Evolutionary conservation across 2,888 invertebrate species (phyloP), one percentile per base, ranked within the genome.

Genomic region (Trissolcus japonicus): DNA sequence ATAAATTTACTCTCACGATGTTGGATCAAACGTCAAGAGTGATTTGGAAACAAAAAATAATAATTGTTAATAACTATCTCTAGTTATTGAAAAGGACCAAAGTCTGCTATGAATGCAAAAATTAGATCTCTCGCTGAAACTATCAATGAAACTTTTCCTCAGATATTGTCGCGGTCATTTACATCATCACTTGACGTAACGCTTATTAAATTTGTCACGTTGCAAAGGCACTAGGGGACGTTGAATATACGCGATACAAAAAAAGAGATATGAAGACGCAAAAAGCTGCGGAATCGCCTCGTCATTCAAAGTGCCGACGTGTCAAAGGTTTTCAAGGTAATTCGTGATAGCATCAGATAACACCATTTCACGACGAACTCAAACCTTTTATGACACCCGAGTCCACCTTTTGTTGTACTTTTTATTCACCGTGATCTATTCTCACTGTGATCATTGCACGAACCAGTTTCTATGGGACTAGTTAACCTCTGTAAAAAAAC

Each of bases 191-290:
- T 57, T 62, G 60, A 25, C 61, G 56, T 59, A 63, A 69, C 68
- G 43, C 60, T 78, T 78, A 78, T 78, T 75, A 75, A 78, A 75
- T 75, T 78, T 75, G 67, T 78, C 78, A 78, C 78, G 78, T 78
- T 72, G 62, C 68, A 75, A 67, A 67, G 62, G 69, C 9, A 6
- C 16, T 14, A n/a, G 40, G 54, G 25, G 56, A 46, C 55, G 57
- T 41, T 66, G 76, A 69, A 76, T 61, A 75, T 65, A 63, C 61
- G 17, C 9, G 46, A 6, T 48, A 40, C 41, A 62, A 60, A 59
- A 66, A 60, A 68, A 76, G 11, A 35, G 54, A 69, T 63, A 69
- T 19, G 73, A 69, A 69, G 73, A 69, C 65, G 67, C 53, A 73
- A 78, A 78, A 74, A 65, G 50, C 59, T 29, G 3, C 46, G 46